Conservation (phyloP, 1,140 invertebrate genomes). For the Halesus radiatus region DNA sequence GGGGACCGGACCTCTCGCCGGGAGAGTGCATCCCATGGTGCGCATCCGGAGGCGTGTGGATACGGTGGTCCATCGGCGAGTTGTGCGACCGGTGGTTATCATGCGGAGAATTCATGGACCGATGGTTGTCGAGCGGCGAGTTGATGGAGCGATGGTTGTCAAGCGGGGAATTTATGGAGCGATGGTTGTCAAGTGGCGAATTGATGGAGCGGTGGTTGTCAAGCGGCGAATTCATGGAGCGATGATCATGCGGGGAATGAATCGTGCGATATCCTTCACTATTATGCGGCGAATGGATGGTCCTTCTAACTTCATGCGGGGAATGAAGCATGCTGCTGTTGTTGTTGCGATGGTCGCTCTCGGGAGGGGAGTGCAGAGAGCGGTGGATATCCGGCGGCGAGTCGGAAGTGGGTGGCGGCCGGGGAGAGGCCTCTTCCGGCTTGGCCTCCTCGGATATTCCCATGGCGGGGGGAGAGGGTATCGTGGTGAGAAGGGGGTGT, state of each 20-base stretch:
- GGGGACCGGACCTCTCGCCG: constrained; percentile 58
- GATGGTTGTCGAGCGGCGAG: constrained; percentile 17
- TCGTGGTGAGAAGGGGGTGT: constrained; percentile 45
- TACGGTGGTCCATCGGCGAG: constrained; percentile 33
- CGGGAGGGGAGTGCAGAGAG: constrained; percentile 28
- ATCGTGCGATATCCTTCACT: constrained; percentile 36
- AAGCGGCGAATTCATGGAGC: constrained; percentile 11
- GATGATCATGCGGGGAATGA: constrained; percentile 25
- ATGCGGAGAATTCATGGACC: constrained; percentile 23
- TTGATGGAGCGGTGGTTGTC: constrained; percentile 38
- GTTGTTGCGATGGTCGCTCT: constrained; percentile 29
- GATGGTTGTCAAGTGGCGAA: constrained; percentile 17
- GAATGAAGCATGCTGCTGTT: constrained; percentile 59
- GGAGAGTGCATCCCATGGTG: constrained; percentile 62
- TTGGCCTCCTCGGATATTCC: constrained; percentile 72
- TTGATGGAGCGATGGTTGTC: constrained; percentile 39
- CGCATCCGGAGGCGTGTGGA: constrained; percentile 62
- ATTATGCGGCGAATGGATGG: constrained; percentile 32
- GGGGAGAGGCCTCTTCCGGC: constrained; percentile 72
- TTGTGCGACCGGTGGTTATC: not conserved
- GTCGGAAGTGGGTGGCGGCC: constrained; percentile 63
- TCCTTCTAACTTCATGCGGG: constrained; percentile 5
- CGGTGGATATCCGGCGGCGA: constrained; percentile 57
- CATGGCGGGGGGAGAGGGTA: constrained; percentile 67
- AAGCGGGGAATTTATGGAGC: constrained; percentile 14